Evolutionary conservation across 2,113 vertebrate species (phyloP), one percentile per base, ranked within the genome.

Genomic region (Hyperopisus bebe): DNA sequence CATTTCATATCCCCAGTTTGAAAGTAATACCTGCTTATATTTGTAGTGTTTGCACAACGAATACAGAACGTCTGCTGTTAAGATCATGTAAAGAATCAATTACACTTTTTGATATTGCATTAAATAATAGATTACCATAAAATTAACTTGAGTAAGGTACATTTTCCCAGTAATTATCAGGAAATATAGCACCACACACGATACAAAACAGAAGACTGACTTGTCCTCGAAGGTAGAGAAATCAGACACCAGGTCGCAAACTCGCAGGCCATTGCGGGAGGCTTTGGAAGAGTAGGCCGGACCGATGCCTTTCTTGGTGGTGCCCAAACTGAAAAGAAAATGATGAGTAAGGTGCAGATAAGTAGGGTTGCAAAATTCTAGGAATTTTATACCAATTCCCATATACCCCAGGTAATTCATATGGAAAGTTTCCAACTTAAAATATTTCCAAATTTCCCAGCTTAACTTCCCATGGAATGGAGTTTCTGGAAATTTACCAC

Each of bases 221-320:
- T 96, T 97, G 88, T 95, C 95, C 66, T 96, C 93, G 91, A 97
- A 97, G 88, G 95, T 93, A 6, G 95, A 92, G 86, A 97, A 96
- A 90, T 97, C 95, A 0, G 95, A 94, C 31, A 97, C 92, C 1
- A 97, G 94, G 91, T 97, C 96, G 84, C 96, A 97, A 90, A 97
- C 93, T 24, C 97, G 90, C 85, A 97, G 93, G 3, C 97, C 96
- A 1, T 96, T 97, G 0, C 96, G 95, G 46, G 96, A 96, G 0
- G 97, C 96, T 93, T 97, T 97, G 42, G 96, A 96, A n/a, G 97
- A 96, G 91, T 97, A 97, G 13, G 96, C 96, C 0, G 97, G 96
- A 0, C 97, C 96, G 3, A 97, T 97, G 0, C 97, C 97, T 89
- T 97, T 97, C 90, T 96, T 96, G 9, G 97, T 97, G 0, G 96